phyloP scores from a whole-genome alignment of 2,888 invertebrate species.

The Cephus nigrinus region DNA sequence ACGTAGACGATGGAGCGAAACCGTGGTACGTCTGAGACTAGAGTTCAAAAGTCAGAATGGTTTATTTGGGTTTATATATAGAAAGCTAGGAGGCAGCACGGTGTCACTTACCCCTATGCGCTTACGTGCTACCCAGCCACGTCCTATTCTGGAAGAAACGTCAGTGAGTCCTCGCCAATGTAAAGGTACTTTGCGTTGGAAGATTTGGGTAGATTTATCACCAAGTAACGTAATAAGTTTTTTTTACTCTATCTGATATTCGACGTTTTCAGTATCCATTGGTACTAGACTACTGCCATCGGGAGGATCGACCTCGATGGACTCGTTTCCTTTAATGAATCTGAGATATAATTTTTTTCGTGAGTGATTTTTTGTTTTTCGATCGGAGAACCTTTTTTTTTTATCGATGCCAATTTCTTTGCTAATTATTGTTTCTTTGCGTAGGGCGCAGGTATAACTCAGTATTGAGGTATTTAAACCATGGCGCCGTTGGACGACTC shows the following conservation, averaged over 20 bases:
- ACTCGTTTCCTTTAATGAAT: neutral
- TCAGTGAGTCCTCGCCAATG: neutral
- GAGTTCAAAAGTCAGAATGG: constrained; percentile 58
- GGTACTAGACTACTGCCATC: neutral
- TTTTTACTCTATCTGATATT: neutral
- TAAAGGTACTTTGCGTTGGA: neutral
- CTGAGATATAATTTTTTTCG: neutral
- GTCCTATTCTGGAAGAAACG: neutral
- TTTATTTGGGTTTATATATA: constrained; percentile 66
- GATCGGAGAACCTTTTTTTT: too few species aligned
- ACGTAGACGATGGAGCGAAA: neutral
- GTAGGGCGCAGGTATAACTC: neutral
- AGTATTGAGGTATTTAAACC: neutral
- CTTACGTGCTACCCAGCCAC: neutral
- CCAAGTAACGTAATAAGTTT: neutral
- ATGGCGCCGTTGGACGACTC: neutral
- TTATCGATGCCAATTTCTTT: neutral
- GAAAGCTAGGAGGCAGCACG: constrained; percentile 52
- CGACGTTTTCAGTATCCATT: neutral
- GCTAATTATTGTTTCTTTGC: neutral
- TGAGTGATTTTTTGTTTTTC: neutral
- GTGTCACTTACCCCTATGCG: constrained; percentile 61
- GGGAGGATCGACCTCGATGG: too few species aligned
- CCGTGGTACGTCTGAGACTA: constrained; percentile 20
- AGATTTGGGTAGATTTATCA: neutral